Base-by-base conservation (phyloP, 2,888 invertebrate species). In the Noctua janthe region DNA sequence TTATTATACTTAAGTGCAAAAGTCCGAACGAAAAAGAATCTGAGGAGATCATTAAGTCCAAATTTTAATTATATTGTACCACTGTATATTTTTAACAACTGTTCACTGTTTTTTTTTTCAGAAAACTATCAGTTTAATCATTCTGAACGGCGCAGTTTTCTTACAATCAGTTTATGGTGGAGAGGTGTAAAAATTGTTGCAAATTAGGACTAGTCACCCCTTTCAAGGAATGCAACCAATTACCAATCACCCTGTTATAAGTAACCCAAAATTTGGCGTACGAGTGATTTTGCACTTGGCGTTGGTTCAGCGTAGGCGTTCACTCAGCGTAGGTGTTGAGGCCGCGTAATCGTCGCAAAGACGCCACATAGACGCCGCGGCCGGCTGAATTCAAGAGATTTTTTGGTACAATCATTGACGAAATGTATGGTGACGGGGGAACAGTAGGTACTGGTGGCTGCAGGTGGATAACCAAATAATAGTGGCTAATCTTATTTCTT, bases 11-110 rank as follows among this genome's bases (percentile, higher is more conserved):
- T 49, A 72, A 67, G 49, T 23, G 56, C 29, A 15, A 67, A 72
- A 72, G 49, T 59, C 72, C 49, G 13, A 39, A 59, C n/a, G 10
- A 80, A 67, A 80, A 78, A 29, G 17, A 39, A 66, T 51, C 49
- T 62, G 47, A 49, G 56, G 56, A 73, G 81, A 56, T 72, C 17
- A 67, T 80, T 59, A 43, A 51, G 56, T 67, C 17, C 8, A 73
- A 80, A 29, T 81, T 81, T 80, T 67, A 73, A 67, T 72, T 67
- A 29, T 64, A 35, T 29, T 49, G 43, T 66, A 29, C 39, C 35
- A 80, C 56, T 80, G 39, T 80, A 49, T 23, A 64, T 17, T 56
- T 10, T 54, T 51, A 73, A 67, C 23, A 39, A 39, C 39, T 39
- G 39, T 39, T 39, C 39, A 39, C 5, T 5, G 39, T 39, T 39